Evolutionary conservation across 2,888 invertebrate genomes (phyloP).

Genomic region (Microchrysa polita): DNA sequence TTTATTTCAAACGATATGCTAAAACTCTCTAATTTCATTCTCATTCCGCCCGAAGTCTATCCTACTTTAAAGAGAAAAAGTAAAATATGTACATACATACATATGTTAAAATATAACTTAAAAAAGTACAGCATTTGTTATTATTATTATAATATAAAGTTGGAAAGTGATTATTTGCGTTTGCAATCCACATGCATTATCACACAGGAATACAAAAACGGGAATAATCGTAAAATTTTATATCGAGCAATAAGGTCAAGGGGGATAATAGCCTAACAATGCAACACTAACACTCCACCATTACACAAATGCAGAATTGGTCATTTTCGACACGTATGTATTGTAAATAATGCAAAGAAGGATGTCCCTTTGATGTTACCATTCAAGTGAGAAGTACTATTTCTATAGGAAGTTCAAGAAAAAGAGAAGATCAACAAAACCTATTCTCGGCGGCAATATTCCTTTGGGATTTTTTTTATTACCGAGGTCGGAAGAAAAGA

Average conservation of each 20-base stretch:
- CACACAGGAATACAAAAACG: too few relatives aligned
- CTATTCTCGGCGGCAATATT: slow-evolving; percentile 33
- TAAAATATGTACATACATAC: too few relatives aligned
- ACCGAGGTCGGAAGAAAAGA: slow-evolving; percentile 48
- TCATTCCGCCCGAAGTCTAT: too few relatives aligned
- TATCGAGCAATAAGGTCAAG: slow-evolving; percentile 30
- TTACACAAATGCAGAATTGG: not conserved
- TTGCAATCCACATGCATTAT: too few relatives aligned
- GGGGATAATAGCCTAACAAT: slow-evolving; percentile 7
- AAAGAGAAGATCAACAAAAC: slow-evolving; percentile 35
- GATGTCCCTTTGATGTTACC: slow-evolving; percentile 30
- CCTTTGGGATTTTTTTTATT: slow-evolving; percentile 52
- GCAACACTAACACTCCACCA: slow-evolving; percentile 26
- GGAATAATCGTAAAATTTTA: slow-evolving; percentile 48
- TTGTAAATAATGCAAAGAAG: slow-evolving; percentile 47
- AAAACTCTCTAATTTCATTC: too few relatives aligned
- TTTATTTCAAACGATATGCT: too few relatives aligned
- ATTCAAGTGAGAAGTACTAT: slow-evolving; percentile 45
- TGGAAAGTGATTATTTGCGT: too few relatives aligned
- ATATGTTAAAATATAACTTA: too few relatives aligned
- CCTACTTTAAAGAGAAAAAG: too few relatives aligned
- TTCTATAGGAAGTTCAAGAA: slow-evolving; percentile 29
- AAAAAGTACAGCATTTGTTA: too few relatives aligned
- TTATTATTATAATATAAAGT: too few relatives aligned
- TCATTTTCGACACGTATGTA: slow-evolving; percentile 45